Conservation (phyloP, 2,888 invertebrate genomes). For the Ennomos fuscantarius region DNA sequence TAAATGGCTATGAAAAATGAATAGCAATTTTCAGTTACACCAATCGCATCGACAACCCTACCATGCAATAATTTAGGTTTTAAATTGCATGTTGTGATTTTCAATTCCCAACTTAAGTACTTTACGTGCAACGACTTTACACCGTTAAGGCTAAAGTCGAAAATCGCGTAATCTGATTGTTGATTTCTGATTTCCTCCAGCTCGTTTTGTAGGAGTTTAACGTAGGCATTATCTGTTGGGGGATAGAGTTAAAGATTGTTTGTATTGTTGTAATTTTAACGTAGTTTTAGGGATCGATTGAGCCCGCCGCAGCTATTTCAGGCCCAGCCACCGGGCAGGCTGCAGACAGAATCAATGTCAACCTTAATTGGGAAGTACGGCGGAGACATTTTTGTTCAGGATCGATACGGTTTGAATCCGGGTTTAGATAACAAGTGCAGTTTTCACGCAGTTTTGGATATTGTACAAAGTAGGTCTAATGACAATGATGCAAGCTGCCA, state of each 20-base stretch:
- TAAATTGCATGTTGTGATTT: slow-evolving; percentile 27
- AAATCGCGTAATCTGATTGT: slow-evolving; percentile 18
- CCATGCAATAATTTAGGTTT: slow-evolving; percentile 25
- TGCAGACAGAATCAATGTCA: slow-evolving; percentile 77
- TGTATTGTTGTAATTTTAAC: slow-evolving; percentile 11
- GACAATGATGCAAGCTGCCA: no score
- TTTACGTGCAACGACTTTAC: slow-evolving; percentile 6
- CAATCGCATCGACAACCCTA: slow-evolving; percentile 22
- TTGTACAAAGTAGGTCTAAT: no score
- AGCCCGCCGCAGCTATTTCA: slow-evolving; percentile 59
- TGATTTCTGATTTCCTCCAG: slow-evolving; percentile 11
- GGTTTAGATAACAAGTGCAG: slow-evolving; percentile 18
- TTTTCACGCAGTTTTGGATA: slow-evolving; percentile 7
- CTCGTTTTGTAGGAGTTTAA: slow-evolving; percentile 18
- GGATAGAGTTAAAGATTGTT: slow-evolving; percentile 26
- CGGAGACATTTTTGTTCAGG: slow-evolving; percentile 65
- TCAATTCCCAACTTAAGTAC: slow-evolving; percentile 12
- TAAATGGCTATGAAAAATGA: slow-evolving; percentile 12
- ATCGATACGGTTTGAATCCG: slow-evolving; percentile 53
- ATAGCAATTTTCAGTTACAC: slow-evolving; percentile 20
- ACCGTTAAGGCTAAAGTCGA: slow-evolving; percentile 7
- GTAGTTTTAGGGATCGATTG: slow-evolving; percentile 49
- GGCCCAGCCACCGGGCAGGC: slow-evolving; percentile 51
- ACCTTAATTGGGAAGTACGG: slow-evolving; percentile 68
- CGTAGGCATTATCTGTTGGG: slow-evolving; percentile 12